Evolutionary conservation across 1,140 invertebrate genomes (phyloP), one percentile per base, ranked within the genome.

Genomic region (Dreissena rostriformis): DNA sequence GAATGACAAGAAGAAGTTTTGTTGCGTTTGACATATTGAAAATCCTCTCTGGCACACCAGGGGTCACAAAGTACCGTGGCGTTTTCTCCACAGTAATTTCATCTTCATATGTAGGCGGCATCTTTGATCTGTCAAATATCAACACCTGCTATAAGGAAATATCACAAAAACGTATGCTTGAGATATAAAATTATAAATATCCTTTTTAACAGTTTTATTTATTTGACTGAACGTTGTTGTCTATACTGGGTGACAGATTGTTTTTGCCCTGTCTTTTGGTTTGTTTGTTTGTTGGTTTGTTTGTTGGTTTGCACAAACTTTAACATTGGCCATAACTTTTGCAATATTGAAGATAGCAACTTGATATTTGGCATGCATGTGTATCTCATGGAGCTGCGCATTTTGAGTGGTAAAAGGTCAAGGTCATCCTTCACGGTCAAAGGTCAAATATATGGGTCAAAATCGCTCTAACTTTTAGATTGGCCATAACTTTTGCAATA

Each of bases 61-160:
- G 95, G 5, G 97, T 97, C 28, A 98, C 96, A 94, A 98, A 98
- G 90, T 98, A 98, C 53, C 96, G 97, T 0, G 97, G 97, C 0
- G 97, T 97, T 92, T 98, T 98, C 91, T 98, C 97, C 95, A 98
- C 97, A 1, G 97, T 98, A 19, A 98, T 95, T 92, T 98, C 97
- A 0, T 96, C 96, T 88, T 96, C 95, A 29, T 96, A 93, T 8
- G 97, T 97, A 22, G 96, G 95, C 11, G 97, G 97, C 97, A 98
- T 98, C 90, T 96, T 95, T 28, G 29, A 28, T 67, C 71, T 74
- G 78, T 49, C 80, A 70, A 15, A 73, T 29, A 39, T 61, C 17
- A n/a, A 61, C 12, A n/a, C 57, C 12, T n/a, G 57, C 22, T 61
- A 5, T n/a, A n/a, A 61, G 17, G 22, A 61, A 24, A 61, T 19